Evolutionary conservation across 1,140 invertebrate genomes (phyloP).

Genomic region (Sitophilus oryzae): DNA sequence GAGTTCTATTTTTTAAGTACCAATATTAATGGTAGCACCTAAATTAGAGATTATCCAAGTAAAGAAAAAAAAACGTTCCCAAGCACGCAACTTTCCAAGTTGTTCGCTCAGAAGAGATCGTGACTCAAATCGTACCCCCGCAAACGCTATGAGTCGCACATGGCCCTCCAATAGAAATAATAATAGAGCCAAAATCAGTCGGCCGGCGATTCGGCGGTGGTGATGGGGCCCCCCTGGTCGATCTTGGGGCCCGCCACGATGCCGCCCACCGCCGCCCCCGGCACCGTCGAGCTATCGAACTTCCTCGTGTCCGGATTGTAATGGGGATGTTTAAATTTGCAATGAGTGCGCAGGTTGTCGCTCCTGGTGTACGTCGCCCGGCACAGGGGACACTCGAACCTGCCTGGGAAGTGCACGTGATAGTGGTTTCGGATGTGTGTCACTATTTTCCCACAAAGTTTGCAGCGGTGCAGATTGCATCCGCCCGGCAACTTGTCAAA

Average conservation of each 20-base stretch:
- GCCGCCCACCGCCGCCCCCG: constrained; percentile 76
- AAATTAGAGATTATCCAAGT: too few relatives aligned
- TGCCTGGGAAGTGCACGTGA: constrained; percentile 82
- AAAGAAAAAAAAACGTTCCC: too few relatives aligned
- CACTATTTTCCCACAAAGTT: constrained; percentile 85
- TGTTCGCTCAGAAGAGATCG: background rate
- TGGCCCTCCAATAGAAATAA: constrained; percentile 35
- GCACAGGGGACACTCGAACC: constrained; percentile 81
- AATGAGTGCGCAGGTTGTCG: constrained; percentile 81
- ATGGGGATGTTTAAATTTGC: constrained; percentile 80
- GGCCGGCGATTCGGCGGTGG: constrained; percentile 42
- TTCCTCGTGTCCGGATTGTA: constrained; percentile 74
- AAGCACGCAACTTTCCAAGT: too few relatives aligned
- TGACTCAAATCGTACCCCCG: constrained; percentile 5
- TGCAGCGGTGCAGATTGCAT: constrained; percentile 83
- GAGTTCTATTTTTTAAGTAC: too few relatives aligned
- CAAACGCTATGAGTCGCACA: constrained; percentile 32
- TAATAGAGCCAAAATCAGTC: constrained; percentile 44
- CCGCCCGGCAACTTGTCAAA: constrained; percentile 82
- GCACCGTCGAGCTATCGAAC: constrained; percentile 55
- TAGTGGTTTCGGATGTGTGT: constrained; percentile 87
- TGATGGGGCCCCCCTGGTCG: constrained; percentile 34
- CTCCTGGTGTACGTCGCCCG: constrained; percentile 80
- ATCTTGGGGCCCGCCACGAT: constrained; percentile 47
- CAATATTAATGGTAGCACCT: too few relatives aligned